phyloP scores from a whole-genome alignment of 2,888 invertebrate species.

The Pseudococcus viburni region DNA sequence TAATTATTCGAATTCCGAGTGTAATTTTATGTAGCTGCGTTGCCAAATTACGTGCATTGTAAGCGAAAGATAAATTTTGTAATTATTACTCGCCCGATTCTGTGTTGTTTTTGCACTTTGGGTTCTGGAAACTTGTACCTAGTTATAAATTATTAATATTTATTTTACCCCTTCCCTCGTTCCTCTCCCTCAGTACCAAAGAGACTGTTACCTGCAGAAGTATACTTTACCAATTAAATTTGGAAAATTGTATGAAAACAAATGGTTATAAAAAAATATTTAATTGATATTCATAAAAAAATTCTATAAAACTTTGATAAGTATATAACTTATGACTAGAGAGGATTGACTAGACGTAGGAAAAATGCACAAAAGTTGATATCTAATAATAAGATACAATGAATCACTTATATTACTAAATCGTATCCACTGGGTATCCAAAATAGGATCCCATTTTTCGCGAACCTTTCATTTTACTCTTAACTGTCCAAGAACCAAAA shows the following conservation, averaged over 20 bases:
- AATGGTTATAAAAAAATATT: neutral
- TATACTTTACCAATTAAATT: too few relatives aligned
- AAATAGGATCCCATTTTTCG: too few relatives aligned
- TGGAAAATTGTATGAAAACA: neutral
- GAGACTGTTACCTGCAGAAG: neutral
- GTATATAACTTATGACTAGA: neutral
- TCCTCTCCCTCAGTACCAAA: neutral
- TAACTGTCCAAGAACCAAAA: too few relatives aligned
- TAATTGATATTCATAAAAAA: neutral
- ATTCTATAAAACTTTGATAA: neutral
- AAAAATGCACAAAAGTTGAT: neutral
- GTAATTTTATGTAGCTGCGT: neutral
- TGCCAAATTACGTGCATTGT: constrained; percentile 12
- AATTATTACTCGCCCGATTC: neutral
- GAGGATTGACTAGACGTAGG: constrained; percentile 14
- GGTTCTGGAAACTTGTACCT: too few relatives aligned
- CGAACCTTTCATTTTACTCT: too few relatives aligned
- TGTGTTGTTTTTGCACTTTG: neutral
- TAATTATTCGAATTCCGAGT: neutral
- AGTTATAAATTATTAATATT: neutral
- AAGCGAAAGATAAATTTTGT: neutral
- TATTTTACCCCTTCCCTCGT: too few relatives aligned
- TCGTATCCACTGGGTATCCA: too few relatives aligned
- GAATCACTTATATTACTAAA: too few relatives aligned
- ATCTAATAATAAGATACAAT: neutral